Base-by-base conservation (phyloP, 1,140 invertebrate species). In the Elymnias hypermnestra region DNA sequence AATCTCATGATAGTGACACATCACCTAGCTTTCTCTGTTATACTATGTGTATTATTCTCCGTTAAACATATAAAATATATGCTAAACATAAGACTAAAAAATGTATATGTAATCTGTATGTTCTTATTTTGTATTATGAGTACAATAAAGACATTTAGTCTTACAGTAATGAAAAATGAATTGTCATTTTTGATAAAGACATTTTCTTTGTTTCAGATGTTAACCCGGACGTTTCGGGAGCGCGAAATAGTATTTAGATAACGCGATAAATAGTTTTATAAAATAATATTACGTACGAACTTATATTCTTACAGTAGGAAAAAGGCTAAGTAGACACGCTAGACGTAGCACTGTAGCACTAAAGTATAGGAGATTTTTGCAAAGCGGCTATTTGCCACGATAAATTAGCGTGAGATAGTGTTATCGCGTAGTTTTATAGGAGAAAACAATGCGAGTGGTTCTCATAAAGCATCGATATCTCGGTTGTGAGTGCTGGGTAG, bases 381-480 rank as follows among this genome's bases (percentile, higher is more conserved):
- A 57, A 41, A 31, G 15, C 12, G 40, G 59, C 57, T 52, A 66
- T 70, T 69, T 64, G 54, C 58, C 53, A 53, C 50, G 66, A 75
- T 67, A 69, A 71, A 75, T 78, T 63, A 42, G 56, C 42, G 22
- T 39, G 48, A 63, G 64, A 69, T 73, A 74, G 61, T 42, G 63
- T 63, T 72, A 76, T 75, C 77, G 58, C 31, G 60, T 66, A 71
- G 63, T 67, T 77, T 72, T 74, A 69, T 66, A 66, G 69, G 53
- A 48, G 69, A 72, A 69, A 74, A 83, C 68, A 74, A 82, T 82
- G 76, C 58, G 41, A 74, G 66, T 61, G 68, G 70, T 63, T 75
- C 63, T 69, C 71, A 63, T 84, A 83, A 79, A 82, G 63, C 63
- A 74, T 70, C 69, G 73, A 61, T 83, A 83, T 81, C 68, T 75